phyloP scores from a whole-genome alignment of 2,113 vertebrate genomes.

The Egretta garzetta region DNA sequence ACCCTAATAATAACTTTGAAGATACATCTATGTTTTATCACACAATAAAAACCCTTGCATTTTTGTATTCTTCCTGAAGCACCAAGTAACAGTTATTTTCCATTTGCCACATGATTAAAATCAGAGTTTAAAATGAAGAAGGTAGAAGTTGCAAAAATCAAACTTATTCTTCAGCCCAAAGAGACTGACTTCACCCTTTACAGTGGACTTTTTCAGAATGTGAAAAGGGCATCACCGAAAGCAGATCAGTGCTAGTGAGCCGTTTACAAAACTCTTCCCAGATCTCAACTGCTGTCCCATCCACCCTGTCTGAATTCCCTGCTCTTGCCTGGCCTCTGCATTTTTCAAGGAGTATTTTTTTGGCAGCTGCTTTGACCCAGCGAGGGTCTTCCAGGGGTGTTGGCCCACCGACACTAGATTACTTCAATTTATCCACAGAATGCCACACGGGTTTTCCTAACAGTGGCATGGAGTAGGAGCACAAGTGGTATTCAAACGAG shows the following conservation, averaged over 20 bases:
- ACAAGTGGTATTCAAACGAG: neutral
- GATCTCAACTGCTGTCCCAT: fast-evolving
- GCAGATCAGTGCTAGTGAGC: neutral
- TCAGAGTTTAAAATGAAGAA: neutral
- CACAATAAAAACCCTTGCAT: neutral
- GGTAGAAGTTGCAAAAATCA: neutral
- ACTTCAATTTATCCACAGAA: neutral
- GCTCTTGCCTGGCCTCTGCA: neutral
- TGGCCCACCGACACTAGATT: fast-evolving
- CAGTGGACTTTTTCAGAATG: neutral
- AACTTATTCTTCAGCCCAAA: neutral
- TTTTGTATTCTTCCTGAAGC: neutral
- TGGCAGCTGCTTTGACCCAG: neutral
- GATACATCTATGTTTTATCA: fast-evolving
- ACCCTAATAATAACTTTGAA: neutral
- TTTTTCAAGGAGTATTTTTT: neutral
- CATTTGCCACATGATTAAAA: neutral
- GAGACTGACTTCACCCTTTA: neutral
- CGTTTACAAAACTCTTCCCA: neutral
- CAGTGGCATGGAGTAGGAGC: neutral
- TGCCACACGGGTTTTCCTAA: neutral
- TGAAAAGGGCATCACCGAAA: neutral
- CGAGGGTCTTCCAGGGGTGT: neutral
- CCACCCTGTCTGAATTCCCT: neutral
- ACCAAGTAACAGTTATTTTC: neutral